Evolutionary conservation across 1,140 invertebrate species (phyloP).

Genomic region (Eumeta japonica): DNA sequence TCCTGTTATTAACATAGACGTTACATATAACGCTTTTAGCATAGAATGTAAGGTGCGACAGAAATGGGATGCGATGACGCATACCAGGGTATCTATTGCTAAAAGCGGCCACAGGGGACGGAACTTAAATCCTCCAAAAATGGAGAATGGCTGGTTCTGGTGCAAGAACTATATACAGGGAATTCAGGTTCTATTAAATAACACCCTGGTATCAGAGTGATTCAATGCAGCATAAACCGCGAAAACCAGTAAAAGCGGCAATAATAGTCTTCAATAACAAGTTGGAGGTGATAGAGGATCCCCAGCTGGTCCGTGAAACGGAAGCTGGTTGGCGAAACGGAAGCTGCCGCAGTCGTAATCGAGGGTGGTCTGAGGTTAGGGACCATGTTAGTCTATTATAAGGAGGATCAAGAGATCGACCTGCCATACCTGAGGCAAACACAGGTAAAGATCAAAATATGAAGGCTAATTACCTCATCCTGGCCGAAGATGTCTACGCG

Average conservation of each 20-base stretch:
- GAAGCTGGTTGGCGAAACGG: no score
- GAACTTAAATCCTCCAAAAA: neutral
- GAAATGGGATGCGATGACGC: slow-evolving; percentile 17
- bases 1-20: no score
- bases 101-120: slow-evolving; percentile 9
- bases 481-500: neutral
- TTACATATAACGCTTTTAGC: slow-evolving; percentile 6
- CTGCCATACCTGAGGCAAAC: neutral
- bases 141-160: slow-evolving; percentile 4
- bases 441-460: neutral
- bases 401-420: neutral
- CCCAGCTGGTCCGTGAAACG: neutral
- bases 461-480: neutral
- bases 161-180: slow-evolving; percentile 20
- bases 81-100: slow-evolving; percentile 14
- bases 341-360: neutral
- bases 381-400: neutral
- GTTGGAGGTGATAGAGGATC: neutral
- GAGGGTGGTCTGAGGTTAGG: neutral
- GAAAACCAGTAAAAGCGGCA: slow-evolving; percentile 13
- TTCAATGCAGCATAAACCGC: slow-evolving; percentile 16
- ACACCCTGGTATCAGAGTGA: slow-evolving; percentile 11
- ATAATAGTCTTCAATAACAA: neutral
- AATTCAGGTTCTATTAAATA: slow-evolving; percentile 7
- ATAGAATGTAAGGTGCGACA: slow-evolving; percentile 7